Conservation (phyloP, 1,140 invertebrate species). For the Aphelenchoides fujianensis region DNA sequence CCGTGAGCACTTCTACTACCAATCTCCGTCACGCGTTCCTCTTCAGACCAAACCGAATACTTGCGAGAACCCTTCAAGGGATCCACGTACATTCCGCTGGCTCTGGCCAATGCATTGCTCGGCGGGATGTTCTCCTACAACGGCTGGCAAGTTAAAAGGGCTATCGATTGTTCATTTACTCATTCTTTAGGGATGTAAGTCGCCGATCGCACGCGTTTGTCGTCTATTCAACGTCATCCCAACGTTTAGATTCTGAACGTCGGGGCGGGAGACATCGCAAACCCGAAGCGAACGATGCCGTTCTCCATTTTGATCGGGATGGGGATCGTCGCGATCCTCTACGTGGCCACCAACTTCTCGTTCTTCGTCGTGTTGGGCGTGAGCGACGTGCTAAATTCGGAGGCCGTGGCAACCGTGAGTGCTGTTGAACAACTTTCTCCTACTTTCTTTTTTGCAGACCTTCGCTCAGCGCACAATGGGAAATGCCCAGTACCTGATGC, state of each 20-base stretch:
- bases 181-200: background rate
- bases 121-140: slow-evolving; percentile 44
- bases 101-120: slow-evolving; percentile 44
- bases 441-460: slow-evolving; percentile 37
- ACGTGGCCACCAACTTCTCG: slow-evolving; percentile 44
- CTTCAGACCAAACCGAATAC: slow-evolving; percentile 49
- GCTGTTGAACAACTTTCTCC: background rate
- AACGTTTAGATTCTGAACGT: slow-evolving; percentile 55
- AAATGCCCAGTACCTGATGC: slow-evolving; percentile 49
- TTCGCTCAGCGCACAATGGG: slow-evolving; percentile 54
- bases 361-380: slow-evolving; percentile 46
- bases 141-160: no score
- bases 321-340: slow-evolving; percentile 41
- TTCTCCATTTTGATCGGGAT: slow-evolving; percentile 52
- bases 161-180: no score
- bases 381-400: slow-evolving; percentile 35
- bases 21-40: slow-evolving; percentile 2
- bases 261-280: slow-evolving; percentile 49
- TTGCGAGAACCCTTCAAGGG: slow-evolving; percentile 41
- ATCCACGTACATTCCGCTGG: slow-evolving; percentile 18
- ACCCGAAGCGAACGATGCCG: slow-evolving; percentile 53
- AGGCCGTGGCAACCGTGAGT: slow-evolving; percentile 44
- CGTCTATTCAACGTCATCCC: slow-evolving; percentile 5
- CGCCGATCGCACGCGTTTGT: background rate
- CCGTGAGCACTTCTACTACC: background rate